Evolutionary conservation across 2,797 vertebrate species (phyloP).

Genomic region (Mareca penelope): DNA sequence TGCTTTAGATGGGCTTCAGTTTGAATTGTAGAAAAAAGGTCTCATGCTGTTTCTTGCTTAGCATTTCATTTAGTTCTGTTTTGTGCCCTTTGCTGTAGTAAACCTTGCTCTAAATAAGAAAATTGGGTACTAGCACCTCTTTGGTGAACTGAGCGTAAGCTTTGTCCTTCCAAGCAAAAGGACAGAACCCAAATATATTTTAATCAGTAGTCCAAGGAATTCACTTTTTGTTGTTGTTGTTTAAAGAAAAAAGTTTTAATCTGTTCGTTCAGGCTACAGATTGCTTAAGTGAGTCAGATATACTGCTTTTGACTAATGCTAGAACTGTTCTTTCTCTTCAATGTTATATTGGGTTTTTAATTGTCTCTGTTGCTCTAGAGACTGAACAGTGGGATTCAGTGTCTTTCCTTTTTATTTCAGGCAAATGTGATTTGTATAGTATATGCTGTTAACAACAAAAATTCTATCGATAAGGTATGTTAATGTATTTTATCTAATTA

Average conservation of each 20-base stretch:
- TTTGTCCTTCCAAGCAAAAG: background rate
- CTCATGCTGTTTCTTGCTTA: background rate
- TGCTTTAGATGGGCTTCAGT: background rate
- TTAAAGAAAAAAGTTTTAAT: background rate
- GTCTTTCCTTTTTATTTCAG: constrained; percentile 64
- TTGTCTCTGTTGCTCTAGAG: background rate
- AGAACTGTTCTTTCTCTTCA: background rate
- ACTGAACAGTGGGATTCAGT: background rate
- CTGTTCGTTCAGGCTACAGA: background rate
- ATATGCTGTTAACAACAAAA: constrained; percentile 86
- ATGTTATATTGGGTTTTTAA: background rate
- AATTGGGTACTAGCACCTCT: background rate
- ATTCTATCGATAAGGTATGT: constrained; percentile 85
- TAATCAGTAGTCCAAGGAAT: background rate
- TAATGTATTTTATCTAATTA: background rate
- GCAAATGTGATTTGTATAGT: constrained; percentile 88
- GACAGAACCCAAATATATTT: background rate
- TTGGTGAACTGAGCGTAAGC: background rate
- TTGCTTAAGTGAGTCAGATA: background rate
- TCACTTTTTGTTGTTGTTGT: background rate
- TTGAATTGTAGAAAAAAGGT: background rate
- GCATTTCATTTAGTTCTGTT: background rate
- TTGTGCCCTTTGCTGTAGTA: background rate
- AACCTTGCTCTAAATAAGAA: background rate
- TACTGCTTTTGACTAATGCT: background rate